Evolutionary conservation across 2,888 invertebrate genomes (phyloP).

Genomic region (Embidobia sp.): DNA sequence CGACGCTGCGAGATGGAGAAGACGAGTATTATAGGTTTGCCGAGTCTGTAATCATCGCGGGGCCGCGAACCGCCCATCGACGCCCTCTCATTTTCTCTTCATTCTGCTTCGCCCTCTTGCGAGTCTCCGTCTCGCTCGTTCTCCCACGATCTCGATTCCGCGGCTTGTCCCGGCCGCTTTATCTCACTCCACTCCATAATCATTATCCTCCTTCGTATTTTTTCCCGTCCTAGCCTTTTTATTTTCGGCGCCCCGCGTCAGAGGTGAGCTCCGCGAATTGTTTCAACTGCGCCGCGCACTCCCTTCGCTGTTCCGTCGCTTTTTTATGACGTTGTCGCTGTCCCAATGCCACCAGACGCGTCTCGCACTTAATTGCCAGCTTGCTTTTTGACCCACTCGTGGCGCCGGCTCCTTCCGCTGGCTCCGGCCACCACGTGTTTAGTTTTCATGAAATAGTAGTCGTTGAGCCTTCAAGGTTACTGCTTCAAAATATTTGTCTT

Average conservation of each 20-base stretch:
- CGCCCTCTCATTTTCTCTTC: slow-evolving; percentile 76
- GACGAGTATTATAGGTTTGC: slow-evolving; percentile 80
- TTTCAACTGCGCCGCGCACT: slow-evolving; percentile 27
- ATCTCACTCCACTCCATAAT: slow-evolving; percentile 50
- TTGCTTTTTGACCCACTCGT: not conserved
- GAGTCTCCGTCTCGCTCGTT: slow-evolving; percentile 47
- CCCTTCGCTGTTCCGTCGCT: slow-evolving; percentile 23
- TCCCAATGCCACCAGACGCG: slow-evolving; percentile 2
- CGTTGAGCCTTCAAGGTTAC: no score
- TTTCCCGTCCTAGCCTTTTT: slow-evolving; percentile 63
- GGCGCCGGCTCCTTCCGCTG: slow-evolving; percentile 2
- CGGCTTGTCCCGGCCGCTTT: slow-evolving; percentile 38
- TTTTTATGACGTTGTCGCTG: slow-evolving; percentile 5
- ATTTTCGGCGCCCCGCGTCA: slow-evolving; percentile 14
- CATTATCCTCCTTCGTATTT: slow-evolving; percentile 41
- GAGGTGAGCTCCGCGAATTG: slow-evolving; percentile 29
- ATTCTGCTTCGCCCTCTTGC: slow-evolving; percentile 60
- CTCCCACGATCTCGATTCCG: slow-evolving; percentile 46
- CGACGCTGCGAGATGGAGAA: slow-evolving; percentile 66
- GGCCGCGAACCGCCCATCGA: slow-evolving; percentile 81
- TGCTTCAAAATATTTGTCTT: no score
- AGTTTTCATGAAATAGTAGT: no score
- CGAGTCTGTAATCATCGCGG: slow-evolving; percentile 81
- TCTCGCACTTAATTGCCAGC: slow-evolving; percentile 18
- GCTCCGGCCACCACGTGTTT: not conserved